These are phyloP conservation scores for Amphipoea oculea DNA, from an alignment of 2,888 invertebrate species.

Conservation along the genomic window DNA sequence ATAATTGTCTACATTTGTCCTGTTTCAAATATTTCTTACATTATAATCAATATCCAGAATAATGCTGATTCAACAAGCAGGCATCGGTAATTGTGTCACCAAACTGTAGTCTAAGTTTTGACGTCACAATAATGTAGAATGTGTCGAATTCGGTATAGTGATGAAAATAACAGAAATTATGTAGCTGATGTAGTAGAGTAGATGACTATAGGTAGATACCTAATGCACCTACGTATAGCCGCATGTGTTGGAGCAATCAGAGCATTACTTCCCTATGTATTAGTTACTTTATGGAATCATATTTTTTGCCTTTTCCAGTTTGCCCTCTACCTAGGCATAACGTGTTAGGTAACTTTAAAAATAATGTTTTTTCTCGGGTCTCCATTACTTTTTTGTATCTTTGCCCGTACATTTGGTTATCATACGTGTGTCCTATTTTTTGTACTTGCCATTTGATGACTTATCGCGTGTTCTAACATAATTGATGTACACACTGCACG, in stretches of 20 bases:
- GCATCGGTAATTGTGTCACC: neutral
- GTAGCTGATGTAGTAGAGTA: neutral
- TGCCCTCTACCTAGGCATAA: slow-evolving; percentile 8
- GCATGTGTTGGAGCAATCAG: neutral
- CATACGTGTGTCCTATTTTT: slow-evolving; percentile 55
- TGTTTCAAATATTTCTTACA: neutral
- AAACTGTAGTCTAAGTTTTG: neutral
- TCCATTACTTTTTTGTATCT: slow-evolving; percentile 50
- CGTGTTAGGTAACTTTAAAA: slow-evolving; percentile 22
- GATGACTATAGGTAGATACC: neutral
- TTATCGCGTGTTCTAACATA: slow-evolving; percentile 62
- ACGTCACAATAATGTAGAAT: neutral
- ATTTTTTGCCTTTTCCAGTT: slow-evolving; percentile 10
- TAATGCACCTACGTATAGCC: neutral
- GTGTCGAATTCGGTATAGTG: neutral
- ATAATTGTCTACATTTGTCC: neutral
- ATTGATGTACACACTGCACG: slow-evolving; percentile 53
- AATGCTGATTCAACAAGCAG: neutral
- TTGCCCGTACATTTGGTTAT: slow-evolving; percentile 28
- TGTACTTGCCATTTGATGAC: slow-evolving; percentile 49
- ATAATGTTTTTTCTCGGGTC: slow-evolving; percentile 32
- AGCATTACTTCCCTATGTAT: slow-evolving; percentile 6
- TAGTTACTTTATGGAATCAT: neutral
- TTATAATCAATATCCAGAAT: neutral
- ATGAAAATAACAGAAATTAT: slow-evolving; percentile 6